phyloP scores from a whole-genome alignment of 53 echinoderm and acorn worm species.

The Holothuria leucospilota region DNA sequence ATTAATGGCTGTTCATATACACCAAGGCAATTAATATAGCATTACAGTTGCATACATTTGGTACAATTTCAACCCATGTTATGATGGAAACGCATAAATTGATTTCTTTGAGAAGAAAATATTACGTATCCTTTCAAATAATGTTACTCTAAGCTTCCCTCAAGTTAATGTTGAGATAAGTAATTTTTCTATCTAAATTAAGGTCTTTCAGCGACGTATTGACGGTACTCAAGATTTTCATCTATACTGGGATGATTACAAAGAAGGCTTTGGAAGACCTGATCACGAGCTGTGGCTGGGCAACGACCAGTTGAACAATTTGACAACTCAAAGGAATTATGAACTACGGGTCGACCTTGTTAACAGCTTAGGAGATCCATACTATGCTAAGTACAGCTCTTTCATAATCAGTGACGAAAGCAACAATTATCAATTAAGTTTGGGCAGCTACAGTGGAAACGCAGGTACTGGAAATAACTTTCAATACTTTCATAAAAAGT shows the following conservation, averaged over 20 bases:
- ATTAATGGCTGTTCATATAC: too few relatives aligned
- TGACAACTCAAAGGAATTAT: slow-evolving; percentile 59
- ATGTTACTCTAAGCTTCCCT: too few relatives aligned
- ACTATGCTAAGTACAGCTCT: slow-evolving; percentile 64
- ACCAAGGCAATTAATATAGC: too few relatives aligned
- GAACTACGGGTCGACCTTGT: slow-evolving; percentile 61
- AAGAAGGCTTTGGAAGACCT: slow-evolving; percentile 66
- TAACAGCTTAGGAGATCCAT: slow-evolving; percentile 43
- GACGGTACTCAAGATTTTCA: slow-evolving; percentile 66
- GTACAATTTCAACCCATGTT: too few relatives aligned
- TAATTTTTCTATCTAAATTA: too few relatives aligned
- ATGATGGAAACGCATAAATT: too few relatives aligned
- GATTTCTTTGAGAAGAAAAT: too few relatives aligned
- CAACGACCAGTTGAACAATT: slow-evolving; percentile 62
- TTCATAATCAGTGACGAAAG: slow-evolving; percentile 63
- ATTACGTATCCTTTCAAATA: too few relatives aligned
- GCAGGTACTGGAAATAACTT: slow-evolving; percentile 66
- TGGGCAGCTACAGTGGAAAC: slow-evolving; percentile 65
- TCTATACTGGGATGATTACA: slow-evolving; percentile 62
- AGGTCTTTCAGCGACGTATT: slow-evolving; percentile 70
- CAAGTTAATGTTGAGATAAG: too few relatives aligned
- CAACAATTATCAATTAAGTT: slow-evolving; percentile 56
- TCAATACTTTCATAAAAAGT: neutral
- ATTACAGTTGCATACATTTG: too few relatives aligned
- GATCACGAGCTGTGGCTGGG: slow-evolving; percentile 75